A percentile compares a stretch with the other conserved stretches of the same genome.
Evolutionary conservation across 2,113 vertebrate genomes (phyloP).

Genomic region (Merops nubicus): DNA sequence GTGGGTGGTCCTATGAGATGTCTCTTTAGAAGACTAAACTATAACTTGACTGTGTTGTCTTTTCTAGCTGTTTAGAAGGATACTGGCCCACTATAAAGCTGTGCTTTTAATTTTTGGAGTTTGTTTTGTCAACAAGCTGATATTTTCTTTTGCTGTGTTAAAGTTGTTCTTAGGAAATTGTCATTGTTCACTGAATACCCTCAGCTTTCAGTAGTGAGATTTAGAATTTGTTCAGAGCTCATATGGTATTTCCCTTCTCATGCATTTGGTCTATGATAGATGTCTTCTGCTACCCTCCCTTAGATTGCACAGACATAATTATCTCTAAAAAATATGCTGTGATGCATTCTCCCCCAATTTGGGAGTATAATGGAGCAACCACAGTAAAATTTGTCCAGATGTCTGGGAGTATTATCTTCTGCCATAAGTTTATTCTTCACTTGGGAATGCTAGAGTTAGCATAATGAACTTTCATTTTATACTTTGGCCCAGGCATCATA

Average conservation of each 20-base stretch:
- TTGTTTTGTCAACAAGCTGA: not conserved
- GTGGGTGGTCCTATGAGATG: not conserved
- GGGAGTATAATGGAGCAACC: not conserved
- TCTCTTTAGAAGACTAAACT: not conserved
- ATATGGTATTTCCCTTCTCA: not conserved
- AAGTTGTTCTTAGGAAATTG: too few relatives aligned
- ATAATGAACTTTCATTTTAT: not conserved
- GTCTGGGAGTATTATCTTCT: not conserved
- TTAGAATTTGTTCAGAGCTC: not conserved
- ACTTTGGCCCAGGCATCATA: not conserved
- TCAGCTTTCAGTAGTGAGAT: not conserved
- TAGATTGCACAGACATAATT: not conserved
- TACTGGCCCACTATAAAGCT: not conserved
- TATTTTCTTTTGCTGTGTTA: not conserved
- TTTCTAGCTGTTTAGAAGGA: not conserved
- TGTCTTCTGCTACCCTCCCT: not conserved
- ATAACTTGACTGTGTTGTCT: not conserved
- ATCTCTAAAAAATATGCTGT: not conserved
- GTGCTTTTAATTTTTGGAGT: not conserved
- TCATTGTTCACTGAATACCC: too few relatives aligned
- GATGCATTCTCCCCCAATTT: accelerated
- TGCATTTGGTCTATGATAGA: not conserved
- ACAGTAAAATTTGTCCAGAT: not conserved
- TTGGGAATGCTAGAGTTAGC: not conserved
- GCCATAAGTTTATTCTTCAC: not conserved